phyloP scores from a whole-genome alignment of 2,113 vertebrate genomes.

The Salvelinus sp. region DNA sequence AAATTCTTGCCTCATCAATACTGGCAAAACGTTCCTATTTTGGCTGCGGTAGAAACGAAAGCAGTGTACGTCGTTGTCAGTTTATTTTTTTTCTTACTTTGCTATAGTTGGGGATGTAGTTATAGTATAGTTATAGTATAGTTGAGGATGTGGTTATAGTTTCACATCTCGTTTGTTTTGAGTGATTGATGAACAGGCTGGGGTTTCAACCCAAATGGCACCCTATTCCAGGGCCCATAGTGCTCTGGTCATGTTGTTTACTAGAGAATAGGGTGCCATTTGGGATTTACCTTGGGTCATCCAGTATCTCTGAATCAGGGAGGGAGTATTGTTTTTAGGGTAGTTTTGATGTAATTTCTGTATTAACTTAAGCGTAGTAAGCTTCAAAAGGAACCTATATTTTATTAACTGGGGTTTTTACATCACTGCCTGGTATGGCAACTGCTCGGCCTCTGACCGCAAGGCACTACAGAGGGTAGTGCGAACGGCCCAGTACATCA shows the following conservation, averaged over 20 bases:
- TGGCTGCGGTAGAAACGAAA: too few relatives aligned
- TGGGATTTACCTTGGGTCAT: slow-evolving; percentile 16
- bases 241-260: too few relatives aligned
- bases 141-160: not conserved
- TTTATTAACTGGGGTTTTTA: slow-evolving; percentile 59
- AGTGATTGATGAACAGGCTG: slow-evolving; percentile 54
- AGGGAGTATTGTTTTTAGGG: slow-evolving; percentile 37
- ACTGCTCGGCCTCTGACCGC: too few relatives aligned
- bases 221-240: too few relatives aligned
- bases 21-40: not conserved
- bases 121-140: too few relatives aligned
- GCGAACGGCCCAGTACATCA: too few relatives aligned
- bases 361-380: slow-evolving; percentile 52
- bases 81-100: slow-evolving; percentile 4
- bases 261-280: too few relatives aligned
- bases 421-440: too few relatives aligned
- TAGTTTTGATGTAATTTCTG: slow-evolving; percentile 55
- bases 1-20: too few relatives aligned
- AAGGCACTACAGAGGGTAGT: too few relatives aligned
- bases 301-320: not conserved
- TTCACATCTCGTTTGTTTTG: slow-evolving; percentile 28
- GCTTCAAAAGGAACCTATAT: slow-evolving; percentile 57
- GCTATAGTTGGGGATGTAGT: not conserved
- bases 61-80: too few relatives aligned
- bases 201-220: slow-evolving; percentile 14